phyloP scores from a whole-genome alignment of 2,888 invertebrate genomes.

The Sinotaia quadrata region DNA sequence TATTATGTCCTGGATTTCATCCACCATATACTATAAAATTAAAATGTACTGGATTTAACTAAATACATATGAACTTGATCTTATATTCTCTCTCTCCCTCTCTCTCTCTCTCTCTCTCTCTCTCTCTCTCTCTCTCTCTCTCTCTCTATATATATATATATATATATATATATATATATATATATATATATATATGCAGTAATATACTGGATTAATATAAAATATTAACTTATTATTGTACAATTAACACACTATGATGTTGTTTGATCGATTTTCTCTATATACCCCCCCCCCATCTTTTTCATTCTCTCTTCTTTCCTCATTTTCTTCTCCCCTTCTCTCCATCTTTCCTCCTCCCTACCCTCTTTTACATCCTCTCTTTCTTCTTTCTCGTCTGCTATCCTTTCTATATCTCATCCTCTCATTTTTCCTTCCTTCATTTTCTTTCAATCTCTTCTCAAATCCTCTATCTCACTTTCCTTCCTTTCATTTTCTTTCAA shows the following conservation, averaged over 20 bases:
- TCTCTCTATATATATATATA: no score
- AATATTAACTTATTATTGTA: no score
- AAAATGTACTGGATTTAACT: no score
- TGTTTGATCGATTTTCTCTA: no score
- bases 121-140: neutral
- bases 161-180: no score
- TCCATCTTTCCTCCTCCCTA: neutral
- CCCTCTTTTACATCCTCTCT: neutral
- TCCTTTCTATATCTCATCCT: neutral
- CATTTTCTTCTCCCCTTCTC: neutral
- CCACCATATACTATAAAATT: no score
- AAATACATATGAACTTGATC: no score
- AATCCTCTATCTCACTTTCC: neutral
- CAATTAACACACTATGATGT: no score
- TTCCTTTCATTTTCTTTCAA: neutral
- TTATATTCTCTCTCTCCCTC: neutral
- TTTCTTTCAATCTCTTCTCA: neutral
- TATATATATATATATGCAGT: no score
- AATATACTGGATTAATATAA: no score
- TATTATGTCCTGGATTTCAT: no score
- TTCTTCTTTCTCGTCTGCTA: neutral
- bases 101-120: conserved; percentile 6
- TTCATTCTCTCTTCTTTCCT: neutral
- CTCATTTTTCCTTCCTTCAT: neutral
- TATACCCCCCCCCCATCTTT: no score